phyloP scores from a whole-genome alignment of 1,140 invertebrate genomes.

The Acyrthosiphon pisum region DNA sequence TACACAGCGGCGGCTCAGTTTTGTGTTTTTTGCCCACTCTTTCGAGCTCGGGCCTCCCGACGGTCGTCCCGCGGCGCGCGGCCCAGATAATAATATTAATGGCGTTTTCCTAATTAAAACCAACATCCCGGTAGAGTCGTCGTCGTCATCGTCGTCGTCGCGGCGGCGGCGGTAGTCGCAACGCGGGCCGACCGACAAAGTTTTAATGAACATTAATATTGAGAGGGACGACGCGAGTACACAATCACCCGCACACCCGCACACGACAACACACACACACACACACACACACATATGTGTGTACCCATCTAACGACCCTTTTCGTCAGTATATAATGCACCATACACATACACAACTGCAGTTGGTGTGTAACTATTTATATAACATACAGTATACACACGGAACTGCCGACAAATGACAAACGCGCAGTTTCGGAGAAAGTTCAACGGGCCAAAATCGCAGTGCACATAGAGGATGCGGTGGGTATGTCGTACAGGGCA shows the following conservation, averaged over 20 bases:
- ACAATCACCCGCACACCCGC: neutral
- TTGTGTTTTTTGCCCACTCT: neutral
- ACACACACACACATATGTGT: neutral
- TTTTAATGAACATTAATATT: constrained; percentile 57
- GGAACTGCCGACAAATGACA: neutral
- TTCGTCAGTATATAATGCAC: neutral
- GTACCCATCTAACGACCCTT: constrained; percentile 38
- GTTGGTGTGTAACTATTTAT: neutral
- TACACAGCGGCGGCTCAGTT: neutral
- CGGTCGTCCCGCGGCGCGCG: neutral
- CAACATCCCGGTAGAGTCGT: constrained; percentile 27
- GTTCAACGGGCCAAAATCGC: neutral
- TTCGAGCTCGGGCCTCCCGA: neutral
- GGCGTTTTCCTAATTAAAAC: constrained; percentile 54
- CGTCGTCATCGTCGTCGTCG: neutral
- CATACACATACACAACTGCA: neutral
- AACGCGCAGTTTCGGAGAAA: neutral
- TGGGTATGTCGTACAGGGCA: neutral
- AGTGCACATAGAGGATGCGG: too few relatives aligned
- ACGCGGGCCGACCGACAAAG: neutral
- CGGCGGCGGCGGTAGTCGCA: neutral
- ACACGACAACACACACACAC: neutral
- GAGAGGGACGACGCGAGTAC: constrained; percentile 25
- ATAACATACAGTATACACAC: neutral
- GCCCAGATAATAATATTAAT: constrained; percentile 27